Conservation (phyloP, 2,113 vertebrate species). For the Oophaga pumilio region DNA sequence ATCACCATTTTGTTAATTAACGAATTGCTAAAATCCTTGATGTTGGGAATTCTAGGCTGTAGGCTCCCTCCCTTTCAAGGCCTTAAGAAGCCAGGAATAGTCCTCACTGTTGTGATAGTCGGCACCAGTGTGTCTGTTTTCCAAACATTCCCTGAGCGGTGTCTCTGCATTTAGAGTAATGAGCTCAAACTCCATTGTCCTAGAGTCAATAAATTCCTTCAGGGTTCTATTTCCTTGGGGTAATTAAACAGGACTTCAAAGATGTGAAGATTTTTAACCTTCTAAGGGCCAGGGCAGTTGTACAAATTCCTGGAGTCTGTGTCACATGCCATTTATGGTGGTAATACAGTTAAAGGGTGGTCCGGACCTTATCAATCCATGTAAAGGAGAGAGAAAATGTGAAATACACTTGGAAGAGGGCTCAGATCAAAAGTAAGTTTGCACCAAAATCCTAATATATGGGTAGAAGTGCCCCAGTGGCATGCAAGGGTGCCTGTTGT, state of each 20-base stretch:
- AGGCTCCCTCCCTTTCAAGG: background rate
- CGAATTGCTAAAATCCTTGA: slow-evolving; percentile 15
- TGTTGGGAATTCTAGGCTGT: background rate
- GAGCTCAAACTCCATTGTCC: slow-evolving; percentile 14
- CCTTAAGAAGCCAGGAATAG: slow-evolving; percentile 18
- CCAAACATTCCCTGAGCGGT: slow-evolving; percentile 28
- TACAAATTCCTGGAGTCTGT: slow-evolving; percentile 1
- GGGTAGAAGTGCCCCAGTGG: too few relatives aligned
- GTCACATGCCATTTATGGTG: background rate
- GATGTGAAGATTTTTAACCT: slow-evolving; percentile 41
- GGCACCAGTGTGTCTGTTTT: slow-evolving; percentile 26
- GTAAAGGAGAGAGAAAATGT: too few relatives aligned
- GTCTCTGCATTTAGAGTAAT: slow-evolving; percentile 11
- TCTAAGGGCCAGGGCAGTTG: slow-evolving; percentile 5
- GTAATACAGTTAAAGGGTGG: too few relatives aligned
- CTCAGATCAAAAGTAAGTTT: too few relatives aligned
- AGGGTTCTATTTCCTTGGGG: slow-evolving; percentile 22
- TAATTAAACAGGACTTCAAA: slow-evolving; percentile 53
- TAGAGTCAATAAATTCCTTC: slow-evolving; percentile 48
- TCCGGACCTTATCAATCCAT: too few relatives aligned
- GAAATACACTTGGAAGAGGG: too few relatives aligned
- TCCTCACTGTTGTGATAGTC: slow-evolving; percentile 36
- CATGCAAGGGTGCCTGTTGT: too few relatives aligned
- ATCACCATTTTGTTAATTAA: background rate
- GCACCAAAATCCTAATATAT: too few relatives aligned